These are phyloP conservation scores for Eudemis profundana DNA, from an alignment of 2,888 invertebrate genomes.

Conservation along the genomic window DNA sequence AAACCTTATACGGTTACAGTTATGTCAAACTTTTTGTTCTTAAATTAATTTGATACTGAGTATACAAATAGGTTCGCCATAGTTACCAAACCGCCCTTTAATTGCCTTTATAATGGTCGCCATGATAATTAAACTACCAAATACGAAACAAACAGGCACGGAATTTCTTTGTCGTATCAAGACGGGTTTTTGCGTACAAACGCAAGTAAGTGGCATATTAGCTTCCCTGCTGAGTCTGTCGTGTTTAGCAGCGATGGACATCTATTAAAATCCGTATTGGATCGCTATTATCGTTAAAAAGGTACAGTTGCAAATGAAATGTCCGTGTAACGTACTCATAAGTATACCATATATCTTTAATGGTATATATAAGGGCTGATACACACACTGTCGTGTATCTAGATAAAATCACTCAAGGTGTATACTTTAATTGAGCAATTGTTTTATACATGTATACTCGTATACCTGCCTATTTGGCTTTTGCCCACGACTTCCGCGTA, in stretches of 20 bases:
- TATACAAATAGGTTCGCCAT: constrained; percentile 9
- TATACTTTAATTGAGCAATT: too few species aligned
- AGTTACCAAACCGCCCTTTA: constrained; percentile 20
- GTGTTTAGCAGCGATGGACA: constrained; percentile 6
- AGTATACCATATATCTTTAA: too few species aligned
- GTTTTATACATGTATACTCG: too few species aligned
- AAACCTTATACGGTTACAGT: too few species aligned
- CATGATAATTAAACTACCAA: constrained; percentile 30
- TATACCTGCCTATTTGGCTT: too few species aligned
- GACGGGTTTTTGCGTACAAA: constrained; percentile 18
- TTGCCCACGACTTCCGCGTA: too few species aligned
- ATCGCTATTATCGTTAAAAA: neutral
- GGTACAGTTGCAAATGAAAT: too few species aligned
- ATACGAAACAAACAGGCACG: constrained; percentile 25
- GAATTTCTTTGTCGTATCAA: constrained; percentile 24
- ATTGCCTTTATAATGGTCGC: constrained; percentile 17
- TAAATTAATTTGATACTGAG: neutral
- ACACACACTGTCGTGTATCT: too few species aligned
- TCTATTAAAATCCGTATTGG: neutral
- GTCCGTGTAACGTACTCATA: too few species aligned
- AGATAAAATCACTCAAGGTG: too few species aligned
- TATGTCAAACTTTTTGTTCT: neutral
- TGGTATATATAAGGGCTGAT: too few species aligned
- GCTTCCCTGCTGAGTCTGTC: constrained; percentile 8
- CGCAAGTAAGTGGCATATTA: constrained; percentile 16